Base-by-base conservation (phyloP, 2,888 invertebrate species). In the Zhuqinia jingwanae region DNA sequence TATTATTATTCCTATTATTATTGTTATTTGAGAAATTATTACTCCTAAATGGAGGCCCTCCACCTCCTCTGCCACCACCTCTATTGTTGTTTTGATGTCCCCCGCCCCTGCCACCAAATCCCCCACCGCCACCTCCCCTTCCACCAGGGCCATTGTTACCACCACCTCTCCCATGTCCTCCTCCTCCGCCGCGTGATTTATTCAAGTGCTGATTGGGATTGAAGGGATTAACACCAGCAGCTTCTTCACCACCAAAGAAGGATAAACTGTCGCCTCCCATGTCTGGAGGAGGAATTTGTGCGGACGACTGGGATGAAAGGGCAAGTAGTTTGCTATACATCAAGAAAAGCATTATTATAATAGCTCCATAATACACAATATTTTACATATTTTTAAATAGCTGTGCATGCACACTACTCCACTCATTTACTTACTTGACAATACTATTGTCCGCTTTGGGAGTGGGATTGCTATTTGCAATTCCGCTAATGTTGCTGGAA, bases 21-120 rank as follows among this genome's bases (percentile, higher is more conserved):
- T n/a, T n/a, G n/a, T n/a, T n/a, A n/a, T n/a, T n/a, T n/a, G n/a
- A n/a, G n/a, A n/a, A n/a, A n/a, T n/a, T n/a, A n/a, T n/a, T n/a
- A n/a, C n/a, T n/a, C 17, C 60, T 63, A 78, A 63, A 63, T 27
- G 63, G 78, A 27, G 63, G 45, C 13, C 58, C 20, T 20, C 76
- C 42, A 8, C 60, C n/a, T n/a, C 36, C 30, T 17, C 56, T 36
- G 8, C 76, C 56, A 56, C 36, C 36, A 56, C 42, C 15, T n/a
- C 25, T 22, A 1, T 10, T 22, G 22, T 70, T 70, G 25, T 22
- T 47, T 22, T 58, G 27, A 60, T 42, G 11, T 15, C 22, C 45
- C 1, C 76, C 53, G 1, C 58, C 58, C 22, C 58, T 60, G 3
- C 58, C 27, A 11, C 58, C 58, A 2, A 63, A 13, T 27, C 1